Conservation (phyloP, 2,797 vertebrate genomes). For the Siniperca obscura region DNA sequence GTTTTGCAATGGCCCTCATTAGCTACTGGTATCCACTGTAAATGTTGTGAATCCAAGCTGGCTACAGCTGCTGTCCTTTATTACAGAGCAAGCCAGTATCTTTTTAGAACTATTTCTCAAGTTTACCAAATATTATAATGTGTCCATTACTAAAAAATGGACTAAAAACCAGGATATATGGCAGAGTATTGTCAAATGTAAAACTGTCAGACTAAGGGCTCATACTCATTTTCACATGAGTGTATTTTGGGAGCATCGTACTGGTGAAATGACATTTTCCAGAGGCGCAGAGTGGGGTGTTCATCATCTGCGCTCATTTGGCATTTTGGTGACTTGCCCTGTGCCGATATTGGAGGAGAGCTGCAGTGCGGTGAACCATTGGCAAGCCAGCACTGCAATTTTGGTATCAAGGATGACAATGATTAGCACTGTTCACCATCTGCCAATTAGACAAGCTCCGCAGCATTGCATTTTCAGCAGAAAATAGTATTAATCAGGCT, state of each 20-base stretch:
- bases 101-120: conserved; percentile 4
- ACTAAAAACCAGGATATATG: conserved; percentile 2
- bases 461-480: conserved; percentile 25
- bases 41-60: not conserved
- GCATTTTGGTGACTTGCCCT: conserved; percentile 59
- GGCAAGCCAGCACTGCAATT: conserved; percentile 34
- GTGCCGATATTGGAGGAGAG: conserved; percentile 37
- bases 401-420: conserved; percentile 39
- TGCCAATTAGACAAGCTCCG: conserved; percentile 42
- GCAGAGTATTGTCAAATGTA: conserved; percentile 28
- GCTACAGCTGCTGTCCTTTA: not conserved
- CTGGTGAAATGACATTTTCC: conserved; percentile 55
- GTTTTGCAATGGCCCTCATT: not conserved
- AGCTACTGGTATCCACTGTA: not conserved
- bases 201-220: conserved; percentile 45
- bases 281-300: conserved; percentile 42
- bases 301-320: conserved; percentile 52
- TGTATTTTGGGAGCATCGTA: conserved; percentile 27
- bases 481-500: conserved; percentile 24
- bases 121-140: conserved; percentile 18
- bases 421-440: conserved; percentile 33
- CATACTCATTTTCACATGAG: conserved; percentile 31
- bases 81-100: not conserved
- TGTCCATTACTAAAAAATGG: not conserved
- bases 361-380: conserved; percentile 24